Base-by-base conservation (phyloP, 2,888 invertebrate genomes). In the Erebia ligea region DNA sequence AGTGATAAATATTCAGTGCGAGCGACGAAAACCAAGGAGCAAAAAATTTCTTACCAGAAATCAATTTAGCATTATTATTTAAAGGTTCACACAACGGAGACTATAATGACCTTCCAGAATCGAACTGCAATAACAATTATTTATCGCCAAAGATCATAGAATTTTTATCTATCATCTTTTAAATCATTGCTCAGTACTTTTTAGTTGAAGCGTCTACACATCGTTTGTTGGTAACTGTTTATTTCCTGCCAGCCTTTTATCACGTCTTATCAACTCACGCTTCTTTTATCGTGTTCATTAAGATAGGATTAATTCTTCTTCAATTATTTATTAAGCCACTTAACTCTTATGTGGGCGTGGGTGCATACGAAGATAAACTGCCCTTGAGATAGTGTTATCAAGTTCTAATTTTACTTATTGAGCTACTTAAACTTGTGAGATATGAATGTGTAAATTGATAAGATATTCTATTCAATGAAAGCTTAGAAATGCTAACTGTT, bases 341-440 rank as follows among this genome's bases (percentile, higher is more conserved):
- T 67, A 73, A 69, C 54, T 69, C 34, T 19, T 13, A 42, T 56
- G 42, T 21, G 52, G 57, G 65, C 58, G 68, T 72, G 64, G 72
- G 67, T 68, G 59, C 67, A 59, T 65, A 52, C 64, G 69, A 62
- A 70, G 73, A 64, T 62, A 64, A 67, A 73, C 59, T 72, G 65
- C 54, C 42, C 62, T 73, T 69, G 64, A 73, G 72, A 72, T 73
- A 68, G 50, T 25, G 61, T 69, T 70, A 73, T 73, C 62, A 50
- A 61, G 58, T 62, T 61, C 66, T 69, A 63, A 69, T 69, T 73
- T 66, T 50, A 67, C 70, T 34, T 17, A 52, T 66, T 62, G 62
- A 61, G 52, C 54, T 62, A 68, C 61, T 68, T 65, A 59, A 56
- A 65, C 67, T 25, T 34, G 57, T 34, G 57, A 25, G 65, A 65